Conservation (phyloP, 1,140 invertebrate species). For the Hesperophylax magnus region DNA sequence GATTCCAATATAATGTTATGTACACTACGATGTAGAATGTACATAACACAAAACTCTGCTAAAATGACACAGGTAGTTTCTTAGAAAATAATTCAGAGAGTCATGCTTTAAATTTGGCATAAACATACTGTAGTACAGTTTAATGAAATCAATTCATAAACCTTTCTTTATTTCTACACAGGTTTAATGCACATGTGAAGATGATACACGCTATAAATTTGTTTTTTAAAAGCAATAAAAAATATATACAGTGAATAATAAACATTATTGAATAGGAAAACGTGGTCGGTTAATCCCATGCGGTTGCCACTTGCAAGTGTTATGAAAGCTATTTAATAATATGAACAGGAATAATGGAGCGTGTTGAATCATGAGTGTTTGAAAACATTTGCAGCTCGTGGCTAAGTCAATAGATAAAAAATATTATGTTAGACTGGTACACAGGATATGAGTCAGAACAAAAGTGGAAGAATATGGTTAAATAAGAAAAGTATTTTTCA, state of each 20-base stretch:
- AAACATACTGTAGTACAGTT: no score
- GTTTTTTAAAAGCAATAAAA: background rate
- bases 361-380: conserved; percentile 20
- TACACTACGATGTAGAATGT: no score
- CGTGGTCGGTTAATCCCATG: background rate
- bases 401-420: background rate
- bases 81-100: no score
- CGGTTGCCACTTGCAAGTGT: conserved; percentile 1
- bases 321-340: conserved; percentile 2
- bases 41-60: no score
- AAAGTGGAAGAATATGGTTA: background rate
- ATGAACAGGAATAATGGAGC: background rate
- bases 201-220: no score
- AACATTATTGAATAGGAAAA: background rate
- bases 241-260: background rate
- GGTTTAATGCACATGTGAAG: no score
- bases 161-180: no score
- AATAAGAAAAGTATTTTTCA: conserved; percentile 5
- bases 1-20: no score
- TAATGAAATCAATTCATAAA: no score
- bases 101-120: no score
- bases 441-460: conserved; percentile 32
- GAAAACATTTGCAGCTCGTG: background rate
- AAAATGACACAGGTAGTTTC: no score
- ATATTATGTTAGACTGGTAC: background rate